Evolutionary conservation across 2,888 invertebrate genomes (phyloP), one percentile per base, ranked within the genome.

Genomic region (Furcula furcula): DNA sequence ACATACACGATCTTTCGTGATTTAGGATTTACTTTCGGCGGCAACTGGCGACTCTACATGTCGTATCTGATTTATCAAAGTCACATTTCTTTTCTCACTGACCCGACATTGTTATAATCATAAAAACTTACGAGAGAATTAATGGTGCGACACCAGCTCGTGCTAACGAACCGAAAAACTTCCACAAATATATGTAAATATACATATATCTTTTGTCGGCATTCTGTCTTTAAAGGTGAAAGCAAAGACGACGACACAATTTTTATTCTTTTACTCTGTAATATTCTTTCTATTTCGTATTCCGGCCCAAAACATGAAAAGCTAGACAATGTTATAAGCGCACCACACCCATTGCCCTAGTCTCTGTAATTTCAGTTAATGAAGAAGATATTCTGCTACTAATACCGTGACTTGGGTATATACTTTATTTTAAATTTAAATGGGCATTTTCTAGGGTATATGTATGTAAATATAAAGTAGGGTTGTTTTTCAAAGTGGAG

Each of bases 1-100:
- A 74, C 69, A 69, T 72, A 74, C 69, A 69, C 72, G 74, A 76
- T 78, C 74, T 75, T 60, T 58, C 52, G 61, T 81, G 78, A 79
- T 81, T 82, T 81, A 78, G 64, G 55, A 57, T 55, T 64, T 69
- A 70, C 71, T 76, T 73, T 66, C 40, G 40, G 50, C 65, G 49
- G 55, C 55, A n/a, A 55, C 41, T 47, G 53, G 53, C 64, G n/a
- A n/a, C 66, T 69, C 63, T 57, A 57, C 46, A 64, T 55, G 58
- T 58, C 54, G 43, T 58, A 59, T 60, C 64, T 55, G 58, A 60
- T 64, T 60, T 59, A 56, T 57, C 46, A 51, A 43, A 53, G 45
- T 51, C 49, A 51, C 46, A 48, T 58, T 47, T 41, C 36, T 40
- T 36, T 43, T 38, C 44, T 38, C 36, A 36, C 48, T 47, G 36